Percentiles rank a stretch among this genome's conserved stretches.
Evolutionary conservation across 2,797 vertebrate genomes (phyloP).

Genomic region (Nannoperca obscura): DNA sequence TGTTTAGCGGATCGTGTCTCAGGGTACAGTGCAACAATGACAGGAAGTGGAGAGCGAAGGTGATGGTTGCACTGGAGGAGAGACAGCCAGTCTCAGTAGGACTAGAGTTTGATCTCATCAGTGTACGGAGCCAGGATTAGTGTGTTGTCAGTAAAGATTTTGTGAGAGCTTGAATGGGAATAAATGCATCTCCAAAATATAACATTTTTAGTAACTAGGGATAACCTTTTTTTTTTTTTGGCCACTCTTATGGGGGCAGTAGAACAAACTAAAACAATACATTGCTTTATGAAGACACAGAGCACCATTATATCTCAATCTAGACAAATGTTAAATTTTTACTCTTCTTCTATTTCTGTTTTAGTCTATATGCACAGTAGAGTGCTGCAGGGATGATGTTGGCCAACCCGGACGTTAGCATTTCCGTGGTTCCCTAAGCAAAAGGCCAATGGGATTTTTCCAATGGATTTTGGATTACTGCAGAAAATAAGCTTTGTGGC

Average conservation of each 20-base stretch:
- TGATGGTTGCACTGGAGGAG: constrained; percentile 20
- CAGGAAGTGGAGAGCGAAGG: constrained; percentile 48
- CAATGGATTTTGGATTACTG: too few species aligned
- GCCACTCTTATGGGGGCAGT: neutral
- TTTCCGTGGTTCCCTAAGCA: too few species aligned
- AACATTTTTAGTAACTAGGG: neutral
- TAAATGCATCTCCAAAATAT: neutral
- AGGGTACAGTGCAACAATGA: constrained; percentile 52
- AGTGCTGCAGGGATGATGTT: too few species aligned
- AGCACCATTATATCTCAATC: neutral
- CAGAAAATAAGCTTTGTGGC: too few species aligned
- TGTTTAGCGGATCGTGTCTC: constrained; percentile 58
- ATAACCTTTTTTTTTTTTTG: neutral
- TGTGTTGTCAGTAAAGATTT: constrained; percentile 3
- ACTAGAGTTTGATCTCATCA: constrained; percentile 37
- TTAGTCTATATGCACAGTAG: neutral
- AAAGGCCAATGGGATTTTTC: too few species aligned
- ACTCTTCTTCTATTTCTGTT: neutral
- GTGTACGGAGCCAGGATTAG: constrained; percentile 8
- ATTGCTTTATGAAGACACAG: neutral
- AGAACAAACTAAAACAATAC: neutral
- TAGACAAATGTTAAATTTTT: neutral
- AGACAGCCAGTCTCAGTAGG: constrained; percentile 24
- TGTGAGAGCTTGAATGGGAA: neutral
- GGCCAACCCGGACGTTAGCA: too few species aligned